Evolutionary conservation across 2,797 vertebrate genomes (phyloP), one percentile per base, ranked within the genome.

Genomic region (Tarsius wallacei): DNA sequence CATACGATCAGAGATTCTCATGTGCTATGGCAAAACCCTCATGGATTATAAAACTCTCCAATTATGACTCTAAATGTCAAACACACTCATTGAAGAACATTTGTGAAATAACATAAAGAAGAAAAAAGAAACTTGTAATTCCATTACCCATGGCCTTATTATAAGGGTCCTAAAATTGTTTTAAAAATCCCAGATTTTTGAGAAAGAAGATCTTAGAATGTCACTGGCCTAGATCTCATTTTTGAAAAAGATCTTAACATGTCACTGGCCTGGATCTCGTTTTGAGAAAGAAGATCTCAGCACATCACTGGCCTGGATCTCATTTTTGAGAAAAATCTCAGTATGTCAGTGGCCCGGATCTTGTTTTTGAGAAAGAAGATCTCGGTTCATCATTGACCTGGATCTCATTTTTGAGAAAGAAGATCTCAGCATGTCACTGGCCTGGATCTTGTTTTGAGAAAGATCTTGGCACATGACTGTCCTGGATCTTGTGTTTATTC

Each of bases 31-130:
- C 61, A 90, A 84, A 86, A 61, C 13, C 42, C 22, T 12, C n/a
- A 80, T 36, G 19, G 49, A 57, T 88, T 77, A 81, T 77, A 91
- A 63, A 96, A 49, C n/a, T 78, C 51, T 87, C 33, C 47, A 73
- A 55, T 66, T 61, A 83, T 74, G 13, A 86, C 36, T 93, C 31
- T 95, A 83, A 93, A 59, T 89, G n/a, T 77, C 91, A 88, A 16
- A 3, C 14, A 83, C 71, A 57, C 22, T 89, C 42, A 94, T 49
- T 68, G 78, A 73, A 42, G 15, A 93, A 51, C 24, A 63, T 49
- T 55, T 91, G 26, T 81, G 93, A 95, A 90, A 70, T 78, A 12
- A 66, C 22, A 31, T 66, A 91, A 87, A 28, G 53, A 95, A 81
- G 68, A 51, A 85, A 91, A 87, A 70, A 78, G 42, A 49, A 51